Conservation (phyloP, 2,113 vertebrate species). For the Catharus minimus region DNA sequence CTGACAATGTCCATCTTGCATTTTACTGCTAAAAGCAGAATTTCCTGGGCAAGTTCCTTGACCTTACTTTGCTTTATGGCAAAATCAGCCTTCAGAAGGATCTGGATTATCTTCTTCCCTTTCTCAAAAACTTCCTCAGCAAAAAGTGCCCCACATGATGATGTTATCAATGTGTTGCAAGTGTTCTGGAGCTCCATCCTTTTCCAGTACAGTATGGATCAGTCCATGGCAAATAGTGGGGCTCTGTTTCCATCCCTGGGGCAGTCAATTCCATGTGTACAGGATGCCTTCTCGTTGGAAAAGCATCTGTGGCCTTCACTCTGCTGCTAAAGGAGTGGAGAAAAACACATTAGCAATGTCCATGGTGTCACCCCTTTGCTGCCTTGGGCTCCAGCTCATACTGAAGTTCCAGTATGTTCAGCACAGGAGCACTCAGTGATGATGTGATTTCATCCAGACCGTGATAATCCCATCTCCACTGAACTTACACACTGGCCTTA, state of each 20-base stretch:
- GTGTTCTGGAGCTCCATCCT: neutral
- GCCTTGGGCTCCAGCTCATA: neutral
- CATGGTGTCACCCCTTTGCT: neutral
- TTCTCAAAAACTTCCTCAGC: neutral
- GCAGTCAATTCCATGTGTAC: neutral
- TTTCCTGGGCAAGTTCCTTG: neutral
- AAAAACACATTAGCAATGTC: neutral
- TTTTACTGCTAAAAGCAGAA: neutral
- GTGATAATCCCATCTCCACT: neutral
- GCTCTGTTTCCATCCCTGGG: neutral
- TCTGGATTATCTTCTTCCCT: neutral
- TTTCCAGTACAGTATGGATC: neutral
- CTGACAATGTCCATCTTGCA: neutral
- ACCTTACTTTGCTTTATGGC: neutral
- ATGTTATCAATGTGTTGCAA: neutral
- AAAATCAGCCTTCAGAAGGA: neutral
- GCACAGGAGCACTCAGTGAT: neutral
- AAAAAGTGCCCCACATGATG: neutral
- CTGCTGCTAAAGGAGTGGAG: neutral
- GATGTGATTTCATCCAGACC: neutral
- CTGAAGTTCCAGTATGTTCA: neutral
- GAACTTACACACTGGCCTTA: too few species aligned
- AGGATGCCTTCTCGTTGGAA: neutral
- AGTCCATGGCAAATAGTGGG: neutral
- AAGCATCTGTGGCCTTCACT: neutral